Evolutionary conservation across 2,113 vertebrate genomes (phyloP), one percentile per base, ranked within the genome.

Genomic region (Suncus etruscus): DNA sequence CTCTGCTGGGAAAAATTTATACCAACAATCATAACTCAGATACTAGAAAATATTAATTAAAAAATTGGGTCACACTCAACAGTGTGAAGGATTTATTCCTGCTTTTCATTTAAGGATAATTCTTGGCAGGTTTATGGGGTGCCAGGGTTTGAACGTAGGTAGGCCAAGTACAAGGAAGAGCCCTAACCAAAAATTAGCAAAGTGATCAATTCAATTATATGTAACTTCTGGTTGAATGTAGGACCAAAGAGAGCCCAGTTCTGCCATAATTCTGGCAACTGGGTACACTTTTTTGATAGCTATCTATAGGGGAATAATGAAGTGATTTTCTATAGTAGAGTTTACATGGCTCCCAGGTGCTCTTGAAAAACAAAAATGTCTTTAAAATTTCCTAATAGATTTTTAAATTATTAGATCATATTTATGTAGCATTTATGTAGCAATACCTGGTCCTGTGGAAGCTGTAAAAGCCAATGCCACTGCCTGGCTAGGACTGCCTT

Each of bases 381-480:
- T 66, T 66, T 66, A 69, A 45, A 69, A 68, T 76, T 80, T 68
- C 27, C n/a, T 48, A 91, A 83, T 51, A 93, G n/a, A 29, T 83
- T 18, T 75, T 91, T 87, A 85, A 84, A 76, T 94, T 51, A 85
- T 69, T 89, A 87, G 63, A 29, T 94, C 89, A 88, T n/a, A n/a
- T 80, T 84, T 87, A 86, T 80, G 50, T 0, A 72, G 73, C 10
- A 45, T 80, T 84, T 87, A 86, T 80, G 50, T 0, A 72, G 73
- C 10, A 45, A 66, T 93, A 86, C 0, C 39, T 86, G 24, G 6
- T 72, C 69, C 83, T 75, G 48, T 66, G 96, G 90, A 70, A 82
- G 73, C 4, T 50, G 54, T 58, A 70, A 70, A 94, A 76, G 54
- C 9, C 93, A 87, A 20, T 70, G 6, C 11, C 29, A 0, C 9